These are phyloP conservation scores for Diglossa cyanea DNA, from an alignment of 2,797 vertebrate genomes.

Conservation along the genomic window DNA sequence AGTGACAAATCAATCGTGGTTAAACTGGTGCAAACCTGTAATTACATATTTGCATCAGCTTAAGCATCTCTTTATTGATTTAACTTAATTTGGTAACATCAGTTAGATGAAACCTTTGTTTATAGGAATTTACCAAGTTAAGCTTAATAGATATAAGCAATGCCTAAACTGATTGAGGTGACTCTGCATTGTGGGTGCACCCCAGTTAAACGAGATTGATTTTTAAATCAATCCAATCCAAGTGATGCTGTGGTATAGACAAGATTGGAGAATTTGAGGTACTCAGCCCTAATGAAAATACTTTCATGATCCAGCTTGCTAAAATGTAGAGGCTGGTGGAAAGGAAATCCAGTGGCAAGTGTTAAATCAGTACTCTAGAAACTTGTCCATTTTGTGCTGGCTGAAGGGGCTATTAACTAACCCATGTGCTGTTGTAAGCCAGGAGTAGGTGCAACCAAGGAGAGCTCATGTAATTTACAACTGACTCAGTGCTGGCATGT, in stretches of 20 bases:
- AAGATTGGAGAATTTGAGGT: background rate
- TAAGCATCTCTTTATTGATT: slow-evolving; percentile 10
- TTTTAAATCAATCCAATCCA: slow-evolving; percentile 39
- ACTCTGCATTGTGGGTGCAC: background rate
- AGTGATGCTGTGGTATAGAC: background rate
- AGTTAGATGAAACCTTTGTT: slow-evolving; percentile 32
- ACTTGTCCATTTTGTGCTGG: background rate
- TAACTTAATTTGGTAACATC: slow-evolving; percentile 4
- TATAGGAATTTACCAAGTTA: slow-evolving; percentile 29
- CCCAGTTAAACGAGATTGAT: slow-evolving; percentile 43
- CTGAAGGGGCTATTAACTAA: background rate
- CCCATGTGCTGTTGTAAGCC: background rate
- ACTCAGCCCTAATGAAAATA: slow-evolving; percentile 11
- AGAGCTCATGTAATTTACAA: background rate
- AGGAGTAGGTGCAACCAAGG: background rate
- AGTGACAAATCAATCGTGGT: slow-evolving; percentile 28
- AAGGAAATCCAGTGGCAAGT: background rate
- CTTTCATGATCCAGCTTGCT: background rate
- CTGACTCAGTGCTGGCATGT: background rate
- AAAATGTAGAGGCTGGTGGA: background rate
- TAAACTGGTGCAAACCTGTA: slow-evolving; percentile 31
- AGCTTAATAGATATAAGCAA: slow-evolving; percentile 9
- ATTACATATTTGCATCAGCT: slow-evolving; percentile 42
- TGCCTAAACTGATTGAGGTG: slow-evolving; percentile 1
- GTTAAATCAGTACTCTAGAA: background rate